A percentile compares a stretch with the other conserved stretches of the same genome.
Evolutionary conservation across 92 coral and sea anemone genomes (phyloP).

Genomic region (Micromussa lordhowensis): DNA sequence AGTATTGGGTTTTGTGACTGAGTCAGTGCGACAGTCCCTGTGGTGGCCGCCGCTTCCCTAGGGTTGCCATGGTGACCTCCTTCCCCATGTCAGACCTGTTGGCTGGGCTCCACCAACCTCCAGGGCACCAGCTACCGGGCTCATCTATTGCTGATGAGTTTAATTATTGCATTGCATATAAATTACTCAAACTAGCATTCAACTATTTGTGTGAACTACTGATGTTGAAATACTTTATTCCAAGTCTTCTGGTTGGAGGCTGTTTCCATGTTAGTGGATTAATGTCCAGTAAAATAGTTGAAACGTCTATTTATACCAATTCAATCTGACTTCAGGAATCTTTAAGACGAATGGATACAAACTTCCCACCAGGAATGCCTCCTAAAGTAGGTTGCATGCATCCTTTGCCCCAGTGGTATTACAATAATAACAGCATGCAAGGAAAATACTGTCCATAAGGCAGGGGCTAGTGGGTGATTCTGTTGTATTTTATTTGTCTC

Average conservation of each 20-base stretch:
- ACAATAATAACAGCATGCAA: neutral
- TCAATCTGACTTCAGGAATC: conserved; percentile 14
- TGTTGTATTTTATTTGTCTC: no score
- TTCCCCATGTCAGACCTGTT: no score
- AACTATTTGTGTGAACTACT: neutral
- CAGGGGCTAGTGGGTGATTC: no score
- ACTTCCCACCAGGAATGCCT: conserved; percentile 28
- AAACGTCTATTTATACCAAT: neutral
- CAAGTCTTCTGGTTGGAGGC: neutral
- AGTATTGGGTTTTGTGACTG: no score
- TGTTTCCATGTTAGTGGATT: neutral
- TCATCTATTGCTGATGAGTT: no score
- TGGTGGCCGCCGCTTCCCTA: no score
- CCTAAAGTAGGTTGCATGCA: conserved; percentile 14
- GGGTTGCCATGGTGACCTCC: no score
- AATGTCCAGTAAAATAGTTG: neutral
- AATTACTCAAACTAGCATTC: neutral
- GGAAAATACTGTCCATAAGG: no score
- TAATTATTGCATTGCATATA: neutral
- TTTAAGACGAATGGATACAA: conserved; percentile 27
- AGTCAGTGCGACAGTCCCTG: no score
- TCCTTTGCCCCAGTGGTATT: neutral
- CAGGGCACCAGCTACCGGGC: no score
- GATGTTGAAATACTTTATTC: no score
- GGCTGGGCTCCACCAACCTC: no score